Evolutionary conservation across 1,140 invertebrate genomes (phyloP).

Genomic region (Heliconius melpomene): DNA sequence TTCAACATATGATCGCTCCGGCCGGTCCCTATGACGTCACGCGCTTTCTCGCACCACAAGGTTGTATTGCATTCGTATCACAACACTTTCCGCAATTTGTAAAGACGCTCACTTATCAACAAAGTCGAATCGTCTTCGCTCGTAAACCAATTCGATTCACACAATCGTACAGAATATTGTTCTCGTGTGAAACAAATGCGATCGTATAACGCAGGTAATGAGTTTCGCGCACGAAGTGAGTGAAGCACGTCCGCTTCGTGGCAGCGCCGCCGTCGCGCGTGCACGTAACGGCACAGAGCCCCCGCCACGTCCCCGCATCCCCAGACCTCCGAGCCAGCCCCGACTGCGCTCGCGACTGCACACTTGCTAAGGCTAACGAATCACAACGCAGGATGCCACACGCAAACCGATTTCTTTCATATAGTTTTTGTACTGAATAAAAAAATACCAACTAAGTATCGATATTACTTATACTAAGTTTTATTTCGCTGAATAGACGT

Average conservation of each 20-base stretch:
- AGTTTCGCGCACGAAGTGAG: conserved; percentile 80
- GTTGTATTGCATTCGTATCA: conserved; percentile 51
- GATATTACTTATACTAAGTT: background rate
- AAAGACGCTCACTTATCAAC: conserved; percentile 44
- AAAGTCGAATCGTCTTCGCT: conserved; percentile 40
- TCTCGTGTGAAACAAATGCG: conserved; percentile 72
- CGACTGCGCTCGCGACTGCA: conserved; percentile 39
- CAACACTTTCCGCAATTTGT: conserved; percentile 32
- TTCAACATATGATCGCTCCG: conserved; percentile 78
- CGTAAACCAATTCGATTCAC: conserved; percentile 57
- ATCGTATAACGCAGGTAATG: conserved; percentile 73
- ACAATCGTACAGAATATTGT: conserved; percentile 52
- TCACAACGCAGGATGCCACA: background rate
- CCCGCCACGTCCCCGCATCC: conserved; percentile 62
- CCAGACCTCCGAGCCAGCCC: conserved; percentile 52
- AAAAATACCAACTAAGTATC: background rate
- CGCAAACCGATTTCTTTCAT: background rate
- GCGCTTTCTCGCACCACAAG: conserved; percentile 74
- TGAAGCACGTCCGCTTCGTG: conserved; percentile 80
- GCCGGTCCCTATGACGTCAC: conserved; percentile 77
- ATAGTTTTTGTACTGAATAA: background rate
- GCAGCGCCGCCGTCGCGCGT: conserved; percentile 66
- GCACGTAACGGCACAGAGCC: conserved; percentile 73
- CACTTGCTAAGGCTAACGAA: background rate
- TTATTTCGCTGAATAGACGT: background rate